phyloP scores from a whole-genome alignment of 2,888 invertebrate species.

The Disparrhopalites patrizii region DNA sequence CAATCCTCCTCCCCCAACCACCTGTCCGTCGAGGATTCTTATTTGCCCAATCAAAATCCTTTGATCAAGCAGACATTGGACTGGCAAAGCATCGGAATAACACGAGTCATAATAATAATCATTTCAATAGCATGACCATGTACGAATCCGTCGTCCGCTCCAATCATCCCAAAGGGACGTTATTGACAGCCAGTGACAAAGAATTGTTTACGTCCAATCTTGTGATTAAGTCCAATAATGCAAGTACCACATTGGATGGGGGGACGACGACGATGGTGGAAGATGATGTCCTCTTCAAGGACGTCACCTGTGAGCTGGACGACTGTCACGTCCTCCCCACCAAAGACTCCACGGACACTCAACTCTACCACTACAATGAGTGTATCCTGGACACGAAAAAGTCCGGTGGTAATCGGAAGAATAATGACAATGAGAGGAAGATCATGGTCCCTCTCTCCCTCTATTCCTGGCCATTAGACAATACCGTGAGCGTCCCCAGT shows the following conservation, averaged over 20 bases:
- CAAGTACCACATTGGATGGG: constrained; percentile 7
- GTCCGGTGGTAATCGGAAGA: not conserved
- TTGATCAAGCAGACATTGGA: constrained; percentile 29
- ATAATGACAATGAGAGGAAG: constrained; percentile 13
- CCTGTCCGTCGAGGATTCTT: constrained; percentile 26
- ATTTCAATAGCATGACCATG: constrained; percentile 27
- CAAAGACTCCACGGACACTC: not conserved
- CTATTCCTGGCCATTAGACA: constrained; percentile 23
- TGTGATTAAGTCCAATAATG: constrained; percentile 10
- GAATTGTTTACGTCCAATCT: constrained; percentile 19
- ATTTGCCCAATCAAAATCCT: constrained; percentile 37
- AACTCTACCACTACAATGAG: constrained; percentile 6
- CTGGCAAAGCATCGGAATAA: constrained; percentile 4
- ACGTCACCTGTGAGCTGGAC: constrained; percentile 8
- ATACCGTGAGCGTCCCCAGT: not conserved
- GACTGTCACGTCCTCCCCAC: constrained; percentile 4
- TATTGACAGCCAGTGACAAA: constrained; percentile 11
- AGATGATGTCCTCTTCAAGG: not conserved
- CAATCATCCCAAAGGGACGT: constrained; percentile 7
- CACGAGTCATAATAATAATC: constrained; percentile 6
- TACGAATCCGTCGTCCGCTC: constrained; percentile 19
- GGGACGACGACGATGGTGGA: too few relatives aligned
- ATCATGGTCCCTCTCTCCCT: constrained; percentile 23
- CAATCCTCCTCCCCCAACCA: not conserved
- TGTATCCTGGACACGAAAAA: too few relatives aligned